These are phyloP conservation scores for Paratilapia polleni DNA, from an alignment of 2,113 vertebrate species.

Conservation along the genomic window DNA sequence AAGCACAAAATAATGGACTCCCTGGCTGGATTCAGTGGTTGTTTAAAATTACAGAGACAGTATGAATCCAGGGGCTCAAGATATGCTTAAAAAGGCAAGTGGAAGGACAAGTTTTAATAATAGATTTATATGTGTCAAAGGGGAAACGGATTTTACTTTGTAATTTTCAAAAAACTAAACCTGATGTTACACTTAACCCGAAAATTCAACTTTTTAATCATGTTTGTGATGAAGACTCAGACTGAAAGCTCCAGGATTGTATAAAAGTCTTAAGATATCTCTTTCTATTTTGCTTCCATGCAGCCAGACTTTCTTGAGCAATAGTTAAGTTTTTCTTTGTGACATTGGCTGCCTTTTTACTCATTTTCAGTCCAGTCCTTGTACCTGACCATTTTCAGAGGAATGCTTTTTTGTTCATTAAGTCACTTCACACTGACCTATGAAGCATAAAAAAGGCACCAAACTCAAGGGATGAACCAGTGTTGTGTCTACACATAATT, in stretches of 20 bases:
- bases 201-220: background rate
- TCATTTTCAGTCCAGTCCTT: too few species aligned
- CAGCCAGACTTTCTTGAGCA: too few species aligned
- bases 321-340: too few species aligned
- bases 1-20: background rate
- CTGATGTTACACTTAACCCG: background rate
- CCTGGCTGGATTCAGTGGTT: background rate
- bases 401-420: too few species aligned
- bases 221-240: background rate
- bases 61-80: background rate
- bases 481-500: too few species aligned
- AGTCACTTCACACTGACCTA: too few species aligned
- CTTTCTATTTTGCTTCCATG: too few species aligned
- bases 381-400: too few species aligned
- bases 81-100: background rate
- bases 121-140: background rate
- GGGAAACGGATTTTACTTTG: background rate
- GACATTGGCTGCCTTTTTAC: too few species aligned
- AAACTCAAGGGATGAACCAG: too few species aligned
- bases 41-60: background rate
- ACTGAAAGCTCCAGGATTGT: background rate
- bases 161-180: background rate
- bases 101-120: background rate
- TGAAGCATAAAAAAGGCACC: too few species aligned
- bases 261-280: background rate